phyloP scores from a whole-genome alignment of 2,113 vertebrate species.

The Notothenia rossii region DNA sequence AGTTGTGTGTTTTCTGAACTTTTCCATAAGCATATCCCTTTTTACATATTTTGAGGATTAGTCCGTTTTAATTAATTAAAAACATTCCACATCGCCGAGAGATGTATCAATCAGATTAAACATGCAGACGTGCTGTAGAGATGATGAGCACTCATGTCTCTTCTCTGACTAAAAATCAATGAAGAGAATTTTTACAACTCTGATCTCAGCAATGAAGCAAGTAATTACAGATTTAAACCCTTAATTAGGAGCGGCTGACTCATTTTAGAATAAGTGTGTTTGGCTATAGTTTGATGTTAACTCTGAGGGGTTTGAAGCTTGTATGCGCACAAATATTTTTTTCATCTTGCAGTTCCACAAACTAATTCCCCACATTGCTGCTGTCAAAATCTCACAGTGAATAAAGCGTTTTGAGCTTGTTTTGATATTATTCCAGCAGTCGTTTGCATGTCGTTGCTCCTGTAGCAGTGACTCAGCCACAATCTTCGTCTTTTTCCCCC shows the following conservation, averaged over 20 bases:
- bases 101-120: background rate
- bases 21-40: background rate
- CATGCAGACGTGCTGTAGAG: slow-evolving; percentile 56
- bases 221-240: background rate
- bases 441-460: background rate
- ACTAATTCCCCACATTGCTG: background rate
- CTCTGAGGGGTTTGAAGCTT: background rate
- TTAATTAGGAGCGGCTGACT: background rate
- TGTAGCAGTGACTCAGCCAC: background rate
- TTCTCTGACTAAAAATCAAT: slow-evolving; percentile 74
- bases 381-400: background rate
- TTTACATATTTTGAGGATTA: too few species aligned
- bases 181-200: slow-evolving; percentile 71
- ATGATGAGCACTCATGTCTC: slow-evolving; percentile 78
- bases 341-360: background rate
- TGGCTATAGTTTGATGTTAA: background rate
- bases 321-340: background rate
- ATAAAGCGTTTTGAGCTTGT: background rate
- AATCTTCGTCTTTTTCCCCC: background rate
- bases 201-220: slow-evolving; percentile 67
- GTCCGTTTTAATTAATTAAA: background rate
- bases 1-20: background rate
- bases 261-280: background rate
- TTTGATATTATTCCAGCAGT: background rate
- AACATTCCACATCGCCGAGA: background rate